Evolutionary conservation across 2,888 invertebrate species (phyloP).

Genomic region (Epinotia ramella): DNA sequence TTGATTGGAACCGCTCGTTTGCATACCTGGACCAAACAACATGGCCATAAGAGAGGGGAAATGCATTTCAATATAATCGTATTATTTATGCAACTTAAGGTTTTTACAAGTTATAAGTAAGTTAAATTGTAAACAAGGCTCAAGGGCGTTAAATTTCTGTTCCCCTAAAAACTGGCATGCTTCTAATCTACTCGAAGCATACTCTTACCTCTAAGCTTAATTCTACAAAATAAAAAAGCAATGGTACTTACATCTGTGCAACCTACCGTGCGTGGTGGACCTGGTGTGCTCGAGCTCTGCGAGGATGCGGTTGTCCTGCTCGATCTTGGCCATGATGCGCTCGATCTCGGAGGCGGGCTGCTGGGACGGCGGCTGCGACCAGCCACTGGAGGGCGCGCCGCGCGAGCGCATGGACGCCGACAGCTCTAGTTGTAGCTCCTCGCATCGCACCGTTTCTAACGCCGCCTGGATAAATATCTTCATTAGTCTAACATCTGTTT

Average conservation of each 20-base stretch:
- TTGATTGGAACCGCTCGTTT: constrained; percentile 89
- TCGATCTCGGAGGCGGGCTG: constrained; percentile 91
- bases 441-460: constrained; percentile 90
- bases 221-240: constrained; percentile 43
- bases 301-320: constrained; percentile 94
- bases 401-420: constrained; percentile 87
- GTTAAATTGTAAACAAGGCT: not conserved
- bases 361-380: constrained; percentile 70
- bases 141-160: not conserved
- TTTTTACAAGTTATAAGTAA: not conserved
- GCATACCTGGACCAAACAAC: constrained; percentile 77
- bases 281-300: constrained; percentile 95
- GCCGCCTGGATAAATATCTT: constrained; percentile 79
- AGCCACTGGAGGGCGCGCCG: constrained; percentile 69
- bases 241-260: constrained; percentile 41
- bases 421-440: constrained; percentile 95
- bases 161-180: not conserved
- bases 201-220: constrained; percentile 39
- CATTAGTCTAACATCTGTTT: too few relatives aligned
- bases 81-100: constrained; percentile 14
- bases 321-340: constrained; percentile 97
- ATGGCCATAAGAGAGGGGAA: constrained; percentile 15
- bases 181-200: constrained; percentile 12
- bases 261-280: constrained; percentile 87
- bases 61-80: not conserved